Evolutionary conservation across 2,113 vertebrate species (phyloP).

Genomic region (Oncorhynchus tshawytscha): DNA sequence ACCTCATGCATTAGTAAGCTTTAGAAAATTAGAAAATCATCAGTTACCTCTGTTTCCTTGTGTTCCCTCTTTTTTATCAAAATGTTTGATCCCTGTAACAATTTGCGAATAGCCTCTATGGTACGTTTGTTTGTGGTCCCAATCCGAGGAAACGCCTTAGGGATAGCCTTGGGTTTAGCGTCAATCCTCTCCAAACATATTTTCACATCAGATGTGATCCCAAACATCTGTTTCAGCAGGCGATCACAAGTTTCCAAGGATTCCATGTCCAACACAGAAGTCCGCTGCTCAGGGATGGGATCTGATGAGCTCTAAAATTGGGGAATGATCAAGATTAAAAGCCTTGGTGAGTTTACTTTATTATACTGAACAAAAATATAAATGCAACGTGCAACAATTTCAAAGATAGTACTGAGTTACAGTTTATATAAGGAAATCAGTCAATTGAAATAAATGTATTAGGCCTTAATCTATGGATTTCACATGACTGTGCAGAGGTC

Average conservation of each 20-base stretch:
- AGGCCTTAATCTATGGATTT: too few species aligned
- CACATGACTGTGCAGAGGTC: too few species aligned
- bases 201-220: constrained; percentile 56
- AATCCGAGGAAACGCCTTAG: constrained; percentile 4
- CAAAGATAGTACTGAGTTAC: too few species aligned
- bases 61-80: constrained; percentile 31
- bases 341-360: neutral
- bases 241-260: constrained; percentile 33
- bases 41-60: constrained; percentile 43
- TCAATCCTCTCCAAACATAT: constrained; percentile 54
- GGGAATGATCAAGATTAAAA: neutral
- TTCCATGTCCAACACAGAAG: neutral
- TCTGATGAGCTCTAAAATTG: neutral
- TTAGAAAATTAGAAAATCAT: neutral
- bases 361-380: too few species aligned
- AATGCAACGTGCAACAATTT: too few species aligned
- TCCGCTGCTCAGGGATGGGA: neutral
- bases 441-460: too few species aligned
- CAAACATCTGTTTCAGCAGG: constrained; percentile 56
- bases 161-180: neutral
- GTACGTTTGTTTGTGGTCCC: constrained; percentile 45
- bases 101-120: constrained; percentile 50
- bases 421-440: too few species aligned
- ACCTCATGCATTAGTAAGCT: neutral
- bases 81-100: constrained; percentile 27